Evolutionary conservation across 2,113 vertebrate species (phyloP), one percentile per base, ranked within the genome.

Genomic region (Probosciger aterrimus): DNA sequence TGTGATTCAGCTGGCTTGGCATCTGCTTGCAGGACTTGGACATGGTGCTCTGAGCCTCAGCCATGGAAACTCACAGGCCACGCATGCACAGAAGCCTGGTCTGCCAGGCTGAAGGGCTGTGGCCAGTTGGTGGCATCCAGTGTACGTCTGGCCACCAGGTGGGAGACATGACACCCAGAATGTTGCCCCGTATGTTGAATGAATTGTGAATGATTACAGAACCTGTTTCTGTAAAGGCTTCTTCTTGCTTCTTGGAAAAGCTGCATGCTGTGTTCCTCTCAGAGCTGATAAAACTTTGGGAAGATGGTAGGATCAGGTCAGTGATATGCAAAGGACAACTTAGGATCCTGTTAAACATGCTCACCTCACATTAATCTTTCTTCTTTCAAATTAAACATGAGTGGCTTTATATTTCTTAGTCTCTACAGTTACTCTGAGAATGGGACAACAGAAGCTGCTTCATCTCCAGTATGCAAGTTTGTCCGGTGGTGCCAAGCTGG

Each of bases 121-220:
- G 94, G 88, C 91, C 93, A 95, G 95, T 95, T 96, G 90, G 90
- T 96, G 8, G 0, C 57, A 92, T 95, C 62, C 71, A 90, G 65
- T 79, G 50, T 50, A 94, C 16, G 41, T 96, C 96, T 97, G 87
- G 92, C 85, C 88, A 96, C 92, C 96, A 96, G 95, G 91, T 97
- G 95, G 91, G 89, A 94, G 91, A 91, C 83, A 39, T 47, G 88
- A 96, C 93, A 94, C 91, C 82, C 92, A 87, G 82, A 96, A 95
- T 95, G 90, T 47, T 77, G 44, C 95, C 95, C 94, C 86, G 39
- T 96, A 97, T 97, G 94, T 79, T 97, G 95, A 82, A 91, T 84
- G 95, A 95, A 96, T 91, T 96, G 89, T 3, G 17, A 93, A 82
- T 93, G 69, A 97, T 95, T 86, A 82, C 68, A 87, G 94, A 95